Conservation (phyloP, 92 coral and sea anemone genomes). For the Umimayanthus chanpuru region DNA sequence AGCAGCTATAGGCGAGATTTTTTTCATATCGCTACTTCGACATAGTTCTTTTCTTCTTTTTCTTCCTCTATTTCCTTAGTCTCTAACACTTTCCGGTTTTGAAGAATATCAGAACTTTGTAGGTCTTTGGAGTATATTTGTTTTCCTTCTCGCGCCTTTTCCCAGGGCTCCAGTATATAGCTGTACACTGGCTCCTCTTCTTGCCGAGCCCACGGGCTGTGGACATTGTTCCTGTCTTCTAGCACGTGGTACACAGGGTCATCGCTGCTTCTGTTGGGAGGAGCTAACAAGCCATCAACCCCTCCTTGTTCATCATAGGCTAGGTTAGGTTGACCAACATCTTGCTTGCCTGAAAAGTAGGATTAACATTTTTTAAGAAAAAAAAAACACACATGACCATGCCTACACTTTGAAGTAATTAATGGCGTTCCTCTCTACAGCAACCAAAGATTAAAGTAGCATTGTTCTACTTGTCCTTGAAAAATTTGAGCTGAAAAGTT, state of each 20-base stretch:
- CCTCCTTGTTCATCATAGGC: background rate
- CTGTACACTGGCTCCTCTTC: slow-evolving; percentile 16
- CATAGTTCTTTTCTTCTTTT: slow-evolving; percentile 11
- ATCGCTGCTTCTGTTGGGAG: background rate
- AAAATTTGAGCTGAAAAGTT: no score
- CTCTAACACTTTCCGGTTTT: background rate
- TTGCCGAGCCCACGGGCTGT: background rate
- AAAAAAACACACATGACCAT: no score
- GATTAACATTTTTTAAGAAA: rapidly evolving
- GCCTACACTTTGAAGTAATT: no score
- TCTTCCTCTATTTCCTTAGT: background rate
- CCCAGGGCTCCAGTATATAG: slow-evolving; percentile 1
- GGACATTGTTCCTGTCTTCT: background rate
- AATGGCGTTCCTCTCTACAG: no score
- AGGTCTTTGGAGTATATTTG: background rate
- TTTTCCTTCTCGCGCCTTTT: background rate
- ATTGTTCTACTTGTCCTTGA: no score
- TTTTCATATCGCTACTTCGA: slow-evolving; percentile 27
- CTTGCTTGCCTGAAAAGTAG: background rate
- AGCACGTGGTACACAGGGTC: slow-evolving; percentile 17
- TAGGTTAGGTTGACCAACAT: background rate
- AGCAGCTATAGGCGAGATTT: no score
- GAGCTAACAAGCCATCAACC: background rate
- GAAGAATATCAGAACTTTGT: background rate
- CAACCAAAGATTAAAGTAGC: no score